Base-by-base conservation (phyloP, 2,113 vertebrate genomes). In the Rynchops niger region DNA sequence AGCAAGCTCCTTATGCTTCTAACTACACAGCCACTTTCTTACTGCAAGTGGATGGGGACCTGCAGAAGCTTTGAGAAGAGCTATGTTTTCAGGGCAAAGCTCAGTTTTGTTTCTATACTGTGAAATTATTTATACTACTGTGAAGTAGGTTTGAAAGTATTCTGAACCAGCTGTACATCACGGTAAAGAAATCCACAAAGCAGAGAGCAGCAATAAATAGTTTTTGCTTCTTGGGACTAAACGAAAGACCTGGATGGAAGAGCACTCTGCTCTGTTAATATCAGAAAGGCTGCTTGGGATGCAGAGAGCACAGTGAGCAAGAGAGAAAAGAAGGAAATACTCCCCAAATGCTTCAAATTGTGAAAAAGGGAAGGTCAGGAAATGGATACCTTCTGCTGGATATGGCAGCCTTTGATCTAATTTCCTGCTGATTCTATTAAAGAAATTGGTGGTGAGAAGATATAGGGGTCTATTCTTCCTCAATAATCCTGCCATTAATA, bases 91-190 rank as follows among this genome's bases (percentile, higher is more conserved):
- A 50, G 61, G 53, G 70, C 61, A 83, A 84, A 95, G 34, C 22
- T 85, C 49, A n/a, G 0, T 15, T 93, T 87, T 87, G 22, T 32
- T 40, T 95, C 66, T 82, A 2, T 59, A 32, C 62, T 96, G n/a
- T 91, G 93, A 59, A 95, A 92, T 90, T 74, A 92, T 93, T 95
- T 92, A 89, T 79, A n/a, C 18, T 59, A 2, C 55, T 58, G 9
- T 52, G 42, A 62, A 72, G 56, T 2, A 77, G 55, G 21, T 47
- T 40, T 70, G 63, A 77, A 91, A 79, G 34, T 36, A 38, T 63
- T 95, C 56, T 76, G 61, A 84, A 63, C 49, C 34, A 38, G 2
- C 22, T 79, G 71, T 53, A 71, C 26, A 3, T 40, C 12, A 10
- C 2, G 2, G 63, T 66, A 56, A 85, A 70, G 66, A 82, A 96